Evolutionary conservation across 2,113 vertebrate species (phyloP).

Genomic region (Thermophis baileyi): DNA sequence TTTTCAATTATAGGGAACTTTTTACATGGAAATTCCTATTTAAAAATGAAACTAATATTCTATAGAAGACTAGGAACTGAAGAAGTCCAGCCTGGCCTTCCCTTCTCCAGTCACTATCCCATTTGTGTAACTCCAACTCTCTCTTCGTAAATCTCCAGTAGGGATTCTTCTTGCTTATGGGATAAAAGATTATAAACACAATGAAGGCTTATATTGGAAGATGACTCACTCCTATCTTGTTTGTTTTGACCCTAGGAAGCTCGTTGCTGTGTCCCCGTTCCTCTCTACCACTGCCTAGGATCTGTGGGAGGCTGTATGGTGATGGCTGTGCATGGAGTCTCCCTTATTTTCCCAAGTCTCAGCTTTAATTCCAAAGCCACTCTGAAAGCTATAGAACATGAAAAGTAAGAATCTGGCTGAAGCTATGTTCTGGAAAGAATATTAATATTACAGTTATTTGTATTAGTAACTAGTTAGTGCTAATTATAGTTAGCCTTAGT

Average conservation of each 20-base stretch:
- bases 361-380: conserved; percentile 76
- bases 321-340: conserved; percentile 73
- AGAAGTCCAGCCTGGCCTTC: background rate
- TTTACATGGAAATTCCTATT: background rate
- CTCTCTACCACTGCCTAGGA: conserved; percentile 89
- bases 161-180: background rate
- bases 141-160: background rate
- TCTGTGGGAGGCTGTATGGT: conserved; percentile 81
- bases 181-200: background rate
- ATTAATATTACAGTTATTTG: background rate
- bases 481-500: background rate
- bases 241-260: conserved; percentile 60
- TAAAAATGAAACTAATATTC: background rate
- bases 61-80: background rate
- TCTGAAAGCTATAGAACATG: conserved; percentile 75
- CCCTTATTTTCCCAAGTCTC: conserved; percentile 74
- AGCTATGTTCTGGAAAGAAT: fast-evolving
- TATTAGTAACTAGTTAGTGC: background rate
- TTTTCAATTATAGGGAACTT: background rate
- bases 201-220: background rate
- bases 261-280: conserved; percentile 72
- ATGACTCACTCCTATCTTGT: conserved; percentile 10
- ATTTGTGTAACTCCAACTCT: background rate
- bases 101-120: background rate
- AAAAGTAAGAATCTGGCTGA: conserved; percentile 74